Conservation (phyloP, 2,888 invertebrate genomes). For the Heliconius charithonia region DNA sequence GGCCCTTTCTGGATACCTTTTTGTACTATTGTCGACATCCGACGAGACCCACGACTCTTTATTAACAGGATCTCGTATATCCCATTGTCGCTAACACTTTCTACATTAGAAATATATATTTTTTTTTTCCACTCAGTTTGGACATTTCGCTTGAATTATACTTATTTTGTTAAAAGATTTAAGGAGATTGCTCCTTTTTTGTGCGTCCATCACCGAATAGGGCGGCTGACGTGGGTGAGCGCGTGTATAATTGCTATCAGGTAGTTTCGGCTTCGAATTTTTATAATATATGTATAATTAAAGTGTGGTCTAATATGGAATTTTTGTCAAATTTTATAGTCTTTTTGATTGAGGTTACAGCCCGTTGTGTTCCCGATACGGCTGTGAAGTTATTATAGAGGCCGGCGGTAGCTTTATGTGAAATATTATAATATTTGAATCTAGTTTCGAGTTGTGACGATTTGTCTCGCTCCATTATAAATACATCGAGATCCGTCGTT, state of each 20-base stretch:
- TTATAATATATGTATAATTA: conserved; percentile 83
- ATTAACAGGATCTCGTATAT: conserved; percentile 83
- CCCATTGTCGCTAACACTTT: conserved; percentile 83
- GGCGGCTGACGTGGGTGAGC: conserved; percentile 81
- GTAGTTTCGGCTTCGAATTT: conserved; percentile 74
- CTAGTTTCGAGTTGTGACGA: conserved; percentile 67
- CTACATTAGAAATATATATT: conserved; percentile 76
- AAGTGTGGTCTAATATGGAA: conserved; percentile 81
- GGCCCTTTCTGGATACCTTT: conserved; percentile 73
- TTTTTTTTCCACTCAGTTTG: conserved; percentile 74
- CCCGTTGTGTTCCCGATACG: conserved; percentile 57
- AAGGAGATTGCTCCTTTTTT: conserved; percentile 73
- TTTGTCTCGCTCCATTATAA: conserved; percentile 79
- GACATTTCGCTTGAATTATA: conserved; percentile 84
- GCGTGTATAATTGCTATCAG: conserved; percentile 82
- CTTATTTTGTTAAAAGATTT: conserved; percentile 81
- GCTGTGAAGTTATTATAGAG: conserved; percentile 63
- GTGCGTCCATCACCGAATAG: conserved; percentile 66
- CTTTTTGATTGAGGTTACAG: conserved; percentile 83
- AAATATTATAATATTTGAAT: conserved; percentile 62
- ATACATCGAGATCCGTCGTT: conserved; percentile 68
- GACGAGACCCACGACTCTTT: conserved; percentile 61
- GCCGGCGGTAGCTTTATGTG: conserved; percentile 78
- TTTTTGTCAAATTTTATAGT: conserved; percentile 83
- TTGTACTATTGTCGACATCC: conserved; percentile 60